Conservation (phyloP, 2,113 vertebrate species). For the Coptodon rendalli region DNA sequence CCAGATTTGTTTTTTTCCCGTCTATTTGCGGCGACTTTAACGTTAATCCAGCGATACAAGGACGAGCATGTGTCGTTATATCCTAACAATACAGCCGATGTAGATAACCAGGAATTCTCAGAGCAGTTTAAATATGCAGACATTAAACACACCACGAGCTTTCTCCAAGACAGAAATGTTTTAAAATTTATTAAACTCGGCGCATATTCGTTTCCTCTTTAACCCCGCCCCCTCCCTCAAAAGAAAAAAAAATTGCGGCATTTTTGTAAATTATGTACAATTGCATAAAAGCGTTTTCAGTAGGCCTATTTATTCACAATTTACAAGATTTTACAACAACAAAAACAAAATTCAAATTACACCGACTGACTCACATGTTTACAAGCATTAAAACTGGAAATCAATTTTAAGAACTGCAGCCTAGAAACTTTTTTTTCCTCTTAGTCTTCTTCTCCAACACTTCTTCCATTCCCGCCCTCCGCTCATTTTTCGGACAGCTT, state of each 20-base stretch:
- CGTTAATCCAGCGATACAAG: neutral
- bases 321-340: constrained; percentile 86
- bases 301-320: constrained; percentile 87
- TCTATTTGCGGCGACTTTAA: neutral
- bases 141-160: neutral
- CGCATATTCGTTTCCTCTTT: constrained; percentile 51
- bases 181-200: constrained; percentile 78
- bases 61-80: neutral
- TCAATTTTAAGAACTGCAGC: constrained; percentile 52
- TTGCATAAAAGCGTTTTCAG: constrained; percentile 67
- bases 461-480: constrained; percentile 10
- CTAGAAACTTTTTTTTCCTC: constrained; percentile 71
- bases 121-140: neutral
- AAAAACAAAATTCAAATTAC: constrained; percentile 74
- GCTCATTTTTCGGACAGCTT: constrained; percentile 4
- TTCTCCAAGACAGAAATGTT: neutral
- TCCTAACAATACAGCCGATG: neutral
- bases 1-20: neutral
- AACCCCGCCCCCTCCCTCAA: constrained; percentile 17
- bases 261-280: constrained; percentile 85
- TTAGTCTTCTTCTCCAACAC: constrained; percentile 1
- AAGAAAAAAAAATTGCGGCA: constrained; percentile 43
- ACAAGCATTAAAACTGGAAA: constrained; percentile 75
- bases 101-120: neutral
- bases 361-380: constrained; percentile 77